These are phyloP conservation scores for Rhodinocichla rosea DNA, from an alignment of 2,113 vertebrate genomes.

Conservation along the genomic window DNA sequence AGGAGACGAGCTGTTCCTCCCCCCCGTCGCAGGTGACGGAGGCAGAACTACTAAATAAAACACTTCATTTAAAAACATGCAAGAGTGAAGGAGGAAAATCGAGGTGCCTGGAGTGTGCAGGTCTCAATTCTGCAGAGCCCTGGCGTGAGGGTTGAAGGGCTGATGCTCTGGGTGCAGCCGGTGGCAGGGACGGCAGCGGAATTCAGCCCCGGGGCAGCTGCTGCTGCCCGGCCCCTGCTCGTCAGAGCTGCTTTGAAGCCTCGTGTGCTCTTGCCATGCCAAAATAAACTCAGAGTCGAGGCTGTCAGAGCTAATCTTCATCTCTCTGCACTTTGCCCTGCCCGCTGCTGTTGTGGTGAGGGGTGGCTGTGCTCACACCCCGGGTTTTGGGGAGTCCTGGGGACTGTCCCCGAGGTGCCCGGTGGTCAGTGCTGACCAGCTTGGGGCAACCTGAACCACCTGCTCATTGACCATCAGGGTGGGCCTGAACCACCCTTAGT, in stretches of 20 bases:
- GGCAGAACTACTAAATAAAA: neutral
- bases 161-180: neutral
- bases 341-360: fast-evolving
- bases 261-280: neutral
- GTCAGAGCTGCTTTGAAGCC: neutral
- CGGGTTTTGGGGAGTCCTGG: neutral
- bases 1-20: neutral
- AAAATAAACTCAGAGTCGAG: neutral
- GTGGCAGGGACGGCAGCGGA: neutral
- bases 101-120: fast-evolving
- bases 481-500: neutral
- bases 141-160: neutral
- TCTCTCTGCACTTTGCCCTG: neutral
- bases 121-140: fast-evolving
- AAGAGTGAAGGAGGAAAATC: neutral
- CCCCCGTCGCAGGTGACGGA: fast-evolving
- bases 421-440: neutral
- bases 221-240: neutral
- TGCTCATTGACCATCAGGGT: fast-evolving
- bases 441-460: neutral
- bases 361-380: fast-evolving
- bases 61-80: neutral
- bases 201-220: neutral
- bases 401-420: fast-evolving
- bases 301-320: neutral